These are phyloP conservation scores for Habrosyne pyritoides DNA, from an alignment of 2,888 invertebrate species.

Conservation along the genomic window DNA sequence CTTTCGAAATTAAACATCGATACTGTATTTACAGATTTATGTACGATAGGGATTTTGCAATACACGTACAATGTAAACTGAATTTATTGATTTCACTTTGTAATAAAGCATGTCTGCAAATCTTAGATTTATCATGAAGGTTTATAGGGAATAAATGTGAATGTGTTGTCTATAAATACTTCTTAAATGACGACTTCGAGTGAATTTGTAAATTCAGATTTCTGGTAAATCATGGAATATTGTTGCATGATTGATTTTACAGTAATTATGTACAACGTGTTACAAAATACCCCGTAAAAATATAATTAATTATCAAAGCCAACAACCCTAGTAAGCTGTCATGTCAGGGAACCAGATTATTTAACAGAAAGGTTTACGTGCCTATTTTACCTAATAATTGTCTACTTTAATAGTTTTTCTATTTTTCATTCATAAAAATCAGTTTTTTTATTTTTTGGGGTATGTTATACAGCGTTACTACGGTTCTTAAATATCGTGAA, in stretches of 20 bases:
- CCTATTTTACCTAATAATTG: too few relatives aligned
- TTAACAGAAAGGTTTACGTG: too few relatives aligned
- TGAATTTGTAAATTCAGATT: background rate
- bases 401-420: too few relatives aligned
- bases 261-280: too few relatives aligned
- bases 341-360: too few relatives aligned
- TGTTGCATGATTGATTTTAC: background rate
- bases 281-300: too few relatives aligned
- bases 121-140: constrained; percentile 7
- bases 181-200: background rate
- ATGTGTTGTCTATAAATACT: constrained; percentile 7
- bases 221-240: background rate
- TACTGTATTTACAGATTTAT: constrained; percentile 5
- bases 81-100: constrained; percentile 4
- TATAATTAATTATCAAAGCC: too few relatives aligned
- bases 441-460: too few relatives aligned
- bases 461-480: too few relatives aligned
- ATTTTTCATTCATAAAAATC: too few relatives aligned
- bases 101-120: constrained; percentile 6
- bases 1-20: constrained; percentile 15
- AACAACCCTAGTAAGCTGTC: too few relatives aligned
- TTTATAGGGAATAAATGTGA: constrained; percentile 4
- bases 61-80: background rate
- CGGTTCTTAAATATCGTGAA: too few relatives aligned
- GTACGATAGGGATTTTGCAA: constrained; percentile 2